Percentiles rank a stretch among this genome's conserved stretches.
Conservation (phyloP, 2,888 invertebrate species). For the Phyllotreta cruciferae region DNA sequence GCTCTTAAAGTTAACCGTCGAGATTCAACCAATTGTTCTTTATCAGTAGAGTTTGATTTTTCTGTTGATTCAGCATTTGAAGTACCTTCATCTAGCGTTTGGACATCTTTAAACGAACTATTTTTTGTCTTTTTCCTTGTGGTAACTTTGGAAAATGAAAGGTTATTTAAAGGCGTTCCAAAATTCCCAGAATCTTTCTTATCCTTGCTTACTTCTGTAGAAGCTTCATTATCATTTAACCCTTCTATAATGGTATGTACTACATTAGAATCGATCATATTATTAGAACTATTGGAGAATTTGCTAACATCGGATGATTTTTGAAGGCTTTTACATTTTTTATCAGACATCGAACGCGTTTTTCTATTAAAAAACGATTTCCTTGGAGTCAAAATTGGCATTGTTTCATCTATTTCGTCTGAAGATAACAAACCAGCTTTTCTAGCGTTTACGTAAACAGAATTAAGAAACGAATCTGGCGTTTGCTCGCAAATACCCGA, state of each 20-base stretch:
- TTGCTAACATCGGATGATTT: not conserved
- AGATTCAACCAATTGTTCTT: conserved; percentile 1
- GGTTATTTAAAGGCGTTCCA: not conserved
- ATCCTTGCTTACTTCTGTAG: conserved; percentile 13
- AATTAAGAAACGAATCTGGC: too few relatives aligned
- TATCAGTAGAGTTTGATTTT: not conserved
- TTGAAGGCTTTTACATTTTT: conserved; percentile 10
- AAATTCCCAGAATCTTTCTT: conserved; percentile 6
- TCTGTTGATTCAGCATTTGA: not conserved
- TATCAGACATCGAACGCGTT: conserved; percentile 18
- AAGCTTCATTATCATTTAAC: conserved; percentile 20
- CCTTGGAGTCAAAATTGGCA: too few relatives aligned
- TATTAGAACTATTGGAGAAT: conserved; percentile 14
- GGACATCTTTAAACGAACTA: conserved; percentile 10
- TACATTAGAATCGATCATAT: conserved; percentile 24
- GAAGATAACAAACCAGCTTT: not conserved
- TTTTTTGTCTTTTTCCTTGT: conserved; percentile 8
- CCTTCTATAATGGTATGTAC: conserved; percentile 22
- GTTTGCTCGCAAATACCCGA: not conserved
- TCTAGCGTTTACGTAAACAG: not conserved
- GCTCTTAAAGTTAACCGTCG: not conserved
- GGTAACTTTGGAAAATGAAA: not conserved
- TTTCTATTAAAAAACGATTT: not conserved
- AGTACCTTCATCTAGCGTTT: not conserved
- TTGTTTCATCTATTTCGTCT: too few relatives aligned